Base-by-base conservation (phyloP, 2,888 invertebrate species). In the Ornithoptera priamus region DNA sequence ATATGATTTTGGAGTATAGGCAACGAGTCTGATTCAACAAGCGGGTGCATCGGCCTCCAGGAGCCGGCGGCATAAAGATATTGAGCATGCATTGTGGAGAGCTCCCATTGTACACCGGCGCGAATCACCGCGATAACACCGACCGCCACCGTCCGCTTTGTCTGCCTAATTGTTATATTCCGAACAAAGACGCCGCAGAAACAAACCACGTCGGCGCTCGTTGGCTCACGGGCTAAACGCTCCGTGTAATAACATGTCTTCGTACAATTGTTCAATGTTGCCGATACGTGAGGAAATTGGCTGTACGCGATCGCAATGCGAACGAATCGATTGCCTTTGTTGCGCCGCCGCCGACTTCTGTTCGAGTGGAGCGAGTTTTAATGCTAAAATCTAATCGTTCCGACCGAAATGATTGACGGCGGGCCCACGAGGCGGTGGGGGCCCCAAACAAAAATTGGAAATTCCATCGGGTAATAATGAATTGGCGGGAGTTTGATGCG, bases 201-300 rank as follows among this genome's bases (percentile, higher is more conserved):
- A 92, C 91, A 89, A 90, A 90, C 82, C 83, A 81, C 74, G 72
- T 80, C 81, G 79, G 77, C 76, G 84, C 84, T 86, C 82, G 86
- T 87, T 88, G 85, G 85, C 85, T 84, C 78, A 78, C 80, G 78
- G 83, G 85, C 90, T 92, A 90, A 92, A 92, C 86, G 88, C 82
- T 81, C 72, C 76, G 78, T 81, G 83, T 88, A 88, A 89, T 91
- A 91, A 91, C 90, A 86, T 87, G 90, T 90, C 89, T 85, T 88
- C 87, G 83, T 85, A 90, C 90, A 90, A 92, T 90, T 83, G 88
- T 82, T 84, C 81, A 76, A 79, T 83, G 82, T 80, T 85, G 85
- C 84, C 86, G 85, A 90, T 88, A 88, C 85, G 85, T 82, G 82
- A 86, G 90, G 89, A 92, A 92, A 92, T 92, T 90, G 89, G 78